phyloP scores from a whole-genome alignment of 2,888 invertebrate genomes.

The Heliconius ismenius region DNA sequence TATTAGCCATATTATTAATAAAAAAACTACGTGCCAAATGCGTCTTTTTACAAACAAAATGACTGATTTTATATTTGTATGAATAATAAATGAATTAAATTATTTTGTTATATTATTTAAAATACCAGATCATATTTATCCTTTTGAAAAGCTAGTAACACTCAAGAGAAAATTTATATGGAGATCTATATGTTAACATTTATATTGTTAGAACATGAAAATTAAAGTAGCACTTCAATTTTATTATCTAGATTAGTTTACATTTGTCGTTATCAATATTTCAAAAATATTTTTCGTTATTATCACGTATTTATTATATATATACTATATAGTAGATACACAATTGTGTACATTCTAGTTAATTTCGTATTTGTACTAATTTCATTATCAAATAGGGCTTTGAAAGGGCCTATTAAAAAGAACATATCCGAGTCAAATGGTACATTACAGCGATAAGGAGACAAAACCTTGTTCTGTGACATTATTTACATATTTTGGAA shows the following conservation, averaged over 20 bases:
- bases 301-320: too few species aligned
- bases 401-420: slow-evolving; percentile 53
- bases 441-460: slow-evolving; percentile 57
- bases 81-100: slow-evolving; percentile 60
- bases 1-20: slow-evolving; percentile 72
- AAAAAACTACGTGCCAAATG: slow-evolving; percentile 80
- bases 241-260: too few species aligned
- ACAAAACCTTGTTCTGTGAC: slow-evolving; percentile 48
- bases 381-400: slow-evolving; percentile 40
- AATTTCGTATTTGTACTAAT: slow-evolving; percentile 24
- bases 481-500: slow-evolving; percentile 61
- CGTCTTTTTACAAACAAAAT: slow-evolving; percentile 76
- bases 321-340: not conserved
- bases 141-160: too few species aligned
- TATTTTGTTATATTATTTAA: slow-evolving; percentile 36
- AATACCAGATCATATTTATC: not conserved
- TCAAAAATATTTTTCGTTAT: too few species aligned
- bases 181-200: too few species aligned
- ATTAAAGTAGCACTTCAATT: too few species aligned
- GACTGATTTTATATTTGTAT: slow-evolving; percentile 67
- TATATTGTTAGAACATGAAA: too few species aligned
- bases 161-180: too few species aligned
- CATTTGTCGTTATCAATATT: too few species aligned
- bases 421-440: slow-evolving; percentile 49
- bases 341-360: not conserved